phyloP scores from a whole-genome alignment of 2,888 invertebrate species.

The Drosophila formosana region DNA sequence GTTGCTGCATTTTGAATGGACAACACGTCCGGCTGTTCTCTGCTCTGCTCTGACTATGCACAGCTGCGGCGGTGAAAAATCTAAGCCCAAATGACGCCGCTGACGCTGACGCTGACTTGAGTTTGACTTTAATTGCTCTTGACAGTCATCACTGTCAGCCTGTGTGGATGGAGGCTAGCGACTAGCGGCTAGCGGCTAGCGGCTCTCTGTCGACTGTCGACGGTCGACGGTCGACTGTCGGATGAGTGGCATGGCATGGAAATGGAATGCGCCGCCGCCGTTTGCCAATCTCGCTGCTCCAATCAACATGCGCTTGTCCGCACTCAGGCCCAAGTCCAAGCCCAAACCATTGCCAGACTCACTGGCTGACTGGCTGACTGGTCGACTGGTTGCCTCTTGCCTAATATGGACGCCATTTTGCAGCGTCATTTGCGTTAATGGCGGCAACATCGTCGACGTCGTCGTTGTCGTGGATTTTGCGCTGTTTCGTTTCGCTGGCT shows the following conservation, averaged over 20 bases:
- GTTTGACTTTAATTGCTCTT: slow-evolving; percentile 84
- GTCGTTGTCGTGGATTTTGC: slow-evolving; percentile 40
- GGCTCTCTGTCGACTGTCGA: slow-evolving; percentile 8
- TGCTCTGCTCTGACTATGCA: slow-evolving; percentile 57
- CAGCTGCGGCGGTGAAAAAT: slow-evolving; percentile 79
- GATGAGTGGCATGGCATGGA: slow-evolving; percentile 44
- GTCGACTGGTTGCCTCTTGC: slow-evolving; percentile 62
- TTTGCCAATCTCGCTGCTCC: slow-evolving; percentile 77
- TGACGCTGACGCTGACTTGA: slow-evolving; percentile 71
- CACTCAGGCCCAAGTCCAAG: slow-evolving; percentile 37
- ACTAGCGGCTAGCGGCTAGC: slow-evolving; percentile 14
- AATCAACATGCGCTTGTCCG: slow-evolving; percentile 79
- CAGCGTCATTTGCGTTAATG: slow-evolving; percentile 79
- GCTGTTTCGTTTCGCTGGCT: slow-evolving; percentile 33
- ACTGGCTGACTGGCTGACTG: slow-evolving; percentile 48
- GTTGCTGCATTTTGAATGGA: slow-evolving; percentile 70
- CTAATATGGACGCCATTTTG: slow-evolving; percentile 77
- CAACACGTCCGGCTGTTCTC: slow-evolving; percentile 68
- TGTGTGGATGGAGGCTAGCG: slow-evolving; percentile 22
- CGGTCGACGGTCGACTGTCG: slow-evolving; percentile 12
- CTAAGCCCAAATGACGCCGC: slow-evolving; percentile 63
- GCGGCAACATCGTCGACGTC: slow-evolving; percentile 61
- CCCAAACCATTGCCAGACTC: slow-evolving; percentile 49
- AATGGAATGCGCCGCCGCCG: slow-evolving; percentile 59
- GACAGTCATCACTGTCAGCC: slow-evolving; percentile 82